Evolutionary conservation across 2,113 vertebrate genomes (phyloP), one percentile per base, ranked within the genome.

Genomic region (Australoheros scitulus): DNA sequence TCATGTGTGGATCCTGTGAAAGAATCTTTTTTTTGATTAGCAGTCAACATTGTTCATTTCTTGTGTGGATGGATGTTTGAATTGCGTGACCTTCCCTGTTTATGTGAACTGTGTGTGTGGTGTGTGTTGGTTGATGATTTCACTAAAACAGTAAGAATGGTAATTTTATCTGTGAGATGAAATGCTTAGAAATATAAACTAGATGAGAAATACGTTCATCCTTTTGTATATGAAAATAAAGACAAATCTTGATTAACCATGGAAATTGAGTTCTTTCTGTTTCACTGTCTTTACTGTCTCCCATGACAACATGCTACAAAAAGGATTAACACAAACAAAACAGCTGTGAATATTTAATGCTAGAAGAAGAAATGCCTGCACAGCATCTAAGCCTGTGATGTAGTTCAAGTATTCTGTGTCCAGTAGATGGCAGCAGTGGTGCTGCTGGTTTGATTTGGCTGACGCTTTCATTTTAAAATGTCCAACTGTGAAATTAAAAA

Each of bases 161-260:
- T 58, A 89, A 87, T 63, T 88, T 90, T 90, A 84, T 88, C 81
- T 88, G 93, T 93, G 90, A 89, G 87, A 87, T 85, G 81, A 93
- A 92, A 93, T 93, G 88, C 87, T 91, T 95, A 93, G 92, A 92
- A 94, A 92, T 94, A 93, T 93, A 92, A 93, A 94, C 61, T 94
- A 94, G 93, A 94, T 90, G 91, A 92, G 87, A 93, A 93, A 90
- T 90, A 93, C 87, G 91, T 93, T 83, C 92, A 94, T 93, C 88
- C 92, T 94, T 94, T 93, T 95, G 92, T 95, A 94, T 94, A 94
- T 93, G 87, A 88, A 94, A 95, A 94, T 93, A 95, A 95, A 94
- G 90, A 89, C 77, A 88, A 92, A 93, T 89, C 91, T 89, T 92
- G 91, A 94, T 92, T 93, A 94, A 91, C 84, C 85, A 87, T 86